These are phyloP conservation scores for Ganaspis brasiliensis DNA, from an alignment of 2,888 invertebrate genomes.

Conservation along the genomic window DNA sequence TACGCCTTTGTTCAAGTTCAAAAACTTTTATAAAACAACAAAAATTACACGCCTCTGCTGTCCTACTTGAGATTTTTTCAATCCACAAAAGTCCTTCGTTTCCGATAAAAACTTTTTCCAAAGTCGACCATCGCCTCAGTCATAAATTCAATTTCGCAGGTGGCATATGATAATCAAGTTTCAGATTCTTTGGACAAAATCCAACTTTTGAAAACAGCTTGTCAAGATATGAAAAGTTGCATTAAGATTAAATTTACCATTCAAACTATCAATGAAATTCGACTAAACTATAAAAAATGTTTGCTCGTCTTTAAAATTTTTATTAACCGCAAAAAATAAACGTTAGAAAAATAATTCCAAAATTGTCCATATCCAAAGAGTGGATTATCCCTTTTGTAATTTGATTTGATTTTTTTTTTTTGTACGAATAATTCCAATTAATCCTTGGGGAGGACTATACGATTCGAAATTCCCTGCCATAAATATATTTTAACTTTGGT, in stretches of 20 bases:
- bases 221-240: conserved; percentile 7
- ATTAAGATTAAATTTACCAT: not conserved
- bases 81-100: conserved; percentile 9
- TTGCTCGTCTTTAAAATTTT: too few relatives aligned
- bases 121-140: conserved; percentile 34
- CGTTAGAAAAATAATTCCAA: too few relatives aligned
- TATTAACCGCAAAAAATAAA: too few relatives aligned
- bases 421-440: not conserved
- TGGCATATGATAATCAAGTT: conserved; percentile 35
- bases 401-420: not conserved
- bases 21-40: conserved; percentile 28
- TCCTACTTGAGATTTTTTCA: conserved; percentile 21
- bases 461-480: not conserved
- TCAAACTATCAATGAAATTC: not conserved
- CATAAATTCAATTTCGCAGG: conserved; percentile 40
- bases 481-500: not conserved
- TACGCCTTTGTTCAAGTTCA: conserved; percentile 24
- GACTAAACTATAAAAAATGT: too few relatives aligned
- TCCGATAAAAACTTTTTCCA: conserved; percentile 30
- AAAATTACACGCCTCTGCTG: conserved; percentile 25
- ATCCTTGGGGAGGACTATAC: not conserved
- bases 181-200: conserved; percentile 25
- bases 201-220: conserved; percentile 23
- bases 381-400: too few relatives aligned
- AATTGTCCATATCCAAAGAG: too few relatives aligned